These are phyloP conservation scores for Carcharodon carcharias DNA, from an alignment of 2,797 vertebrate genomes.

Conservation along the genomic window DNA sequence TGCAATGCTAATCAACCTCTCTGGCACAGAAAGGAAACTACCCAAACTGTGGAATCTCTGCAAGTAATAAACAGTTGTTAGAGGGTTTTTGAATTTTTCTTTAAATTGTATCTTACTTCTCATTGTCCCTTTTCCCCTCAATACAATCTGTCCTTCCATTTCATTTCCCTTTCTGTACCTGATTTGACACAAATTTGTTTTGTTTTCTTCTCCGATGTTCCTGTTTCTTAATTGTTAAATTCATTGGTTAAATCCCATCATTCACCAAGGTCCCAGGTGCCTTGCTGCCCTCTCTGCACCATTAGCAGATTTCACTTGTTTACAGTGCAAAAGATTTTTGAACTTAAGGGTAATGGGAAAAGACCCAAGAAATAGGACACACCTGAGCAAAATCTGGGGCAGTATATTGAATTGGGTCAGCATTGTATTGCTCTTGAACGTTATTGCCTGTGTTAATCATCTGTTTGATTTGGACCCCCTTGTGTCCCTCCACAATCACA, in stretches of 20 bases:
- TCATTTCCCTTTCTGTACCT: neutral
- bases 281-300: neutral
- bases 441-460: neutral
- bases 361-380: neutral
- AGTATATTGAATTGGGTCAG: neutral
- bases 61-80: neutral
- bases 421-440: neutral
- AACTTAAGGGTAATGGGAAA: neutral
- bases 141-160: neutral
- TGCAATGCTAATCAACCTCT: too few relatives aligned
- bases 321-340: neutral
- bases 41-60: too few relatives aligned
- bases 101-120: neutral
- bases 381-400: neutral
- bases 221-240: neutral
- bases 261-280: neutral
- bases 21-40: too few relatives aligned
- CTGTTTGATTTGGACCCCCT: neutral
- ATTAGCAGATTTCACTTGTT: neutral
- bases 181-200: neutral
- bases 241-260: neutral
- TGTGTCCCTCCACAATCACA: neutral
- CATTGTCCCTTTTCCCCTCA: neutral
- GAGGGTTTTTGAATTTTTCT: neutral
- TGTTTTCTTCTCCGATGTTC: too few relatives aligned